Base-by-base conservation (phyloP, 2,797 vertebrate species). In the Moxostoma hubbsi region DNA sequence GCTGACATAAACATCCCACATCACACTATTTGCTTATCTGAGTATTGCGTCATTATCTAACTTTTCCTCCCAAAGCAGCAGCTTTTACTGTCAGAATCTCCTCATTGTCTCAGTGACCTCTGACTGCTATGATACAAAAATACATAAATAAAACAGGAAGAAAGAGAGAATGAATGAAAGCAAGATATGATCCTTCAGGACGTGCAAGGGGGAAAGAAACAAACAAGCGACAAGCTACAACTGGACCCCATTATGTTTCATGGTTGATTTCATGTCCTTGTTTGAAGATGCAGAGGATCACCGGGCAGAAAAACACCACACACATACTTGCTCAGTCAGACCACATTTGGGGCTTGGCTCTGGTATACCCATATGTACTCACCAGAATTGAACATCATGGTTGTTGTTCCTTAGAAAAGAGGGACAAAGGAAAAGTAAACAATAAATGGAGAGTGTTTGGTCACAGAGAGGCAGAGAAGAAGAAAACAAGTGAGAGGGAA, bases 161-260 rank as follows among this genome's bases (percentile, higher is more conserved):
- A 69, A 64, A 75, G 15, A 57, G 63, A 71, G 47, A 73, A 45
- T n/a, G 47, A 67, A 65, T 68, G 64, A 77, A 49, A 18, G 16
- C 18, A 57, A 66, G 69, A 81, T 50, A 75, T 36, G 8, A 70
- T 66, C 58, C 66, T 76, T 72, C 8, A 47, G 47, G 67, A 84
- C 74, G 68, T 78, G 79, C 77, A 73, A 58, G 64, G 67, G 77
- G 15, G 67, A 57, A 67, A 79, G 79, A 82, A 83, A 79, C 83
- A 85, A 85, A 86, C 84, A 84, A 73, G 75, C 9, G 65, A 84
- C 84, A 84, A 82, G 81, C 82, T 77, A 77, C 84, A 88, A 84
- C 87, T 87, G 83, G 85, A 83, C 76, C 57, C 46, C 70, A 85
- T 85, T 86, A 84, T 59, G 24, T 71, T 55, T 85, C 74, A 84